A percentile compares a stretch with the other conserved stretches of the same genome.
Evolutionary conservation across 2,797 vertebrate species (phyloP).

Genomic region (Hephaestus fuliginosus): DNA sequence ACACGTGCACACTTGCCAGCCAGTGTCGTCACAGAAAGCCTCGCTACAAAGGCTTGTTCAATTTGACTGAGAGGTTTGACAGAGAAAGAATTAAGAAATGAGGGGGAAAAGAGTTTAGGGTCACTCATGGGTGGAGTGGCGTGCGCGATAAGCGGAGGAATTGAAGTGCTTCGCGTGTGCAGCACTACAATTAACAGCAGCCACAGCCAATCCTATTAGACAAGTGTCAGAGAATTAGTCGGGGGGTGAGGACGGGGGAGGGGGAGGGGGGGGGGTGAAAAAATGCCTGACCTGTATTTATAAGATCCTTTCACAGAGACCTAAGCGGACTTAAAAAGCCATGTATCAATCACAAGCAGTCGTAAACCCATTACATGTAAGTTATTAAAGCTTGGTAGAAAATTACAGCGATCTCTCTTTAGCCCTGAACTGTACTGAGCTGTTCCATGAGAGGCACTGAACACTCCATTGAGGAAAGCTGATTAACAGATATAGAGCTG

Average conservation of each 20-base stretch:
- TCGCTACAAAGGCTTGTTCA: constrained; percentile 42
- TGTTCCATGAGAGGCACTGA: constrained; percentile 79
- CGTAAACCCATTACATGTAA: constrained; percentile 80
- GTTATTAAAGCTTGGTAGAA: constrained; percentile 83
- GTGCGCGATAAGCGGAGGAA: constrained; percentile 69
- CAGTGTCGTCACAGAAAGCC: constrained; percentile 2
- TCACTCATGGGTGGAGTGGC: constrained; percentile 25
- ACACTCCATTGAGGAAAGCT: constrained; percentile 37
- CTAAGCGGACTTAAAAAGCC: constrained; percentile 83
- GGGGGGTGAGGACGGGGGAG: constrained; percentile 45
- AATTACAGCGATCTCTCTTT: constrained; percentile 76
- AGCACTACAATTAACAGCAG: constrained; percentile 84
- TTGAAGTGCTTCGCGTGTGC: constrained; percentile 75
- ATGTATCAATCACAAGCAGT: constrained; percentile 80
- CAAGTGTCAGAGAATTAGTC: constrained; percentile 80
- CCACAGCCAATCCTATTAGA: constrained; percentile 84
- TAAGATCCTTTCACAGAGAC: constrained; percentile 80
- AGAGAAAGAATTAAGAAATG: constrained; percentile 12
- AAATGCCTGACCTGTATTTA: constrained; percentile 80
- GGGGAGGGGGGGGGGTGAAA: constrained; percentile 66
- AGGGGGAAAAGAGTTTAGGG: constrained; percentile 6
- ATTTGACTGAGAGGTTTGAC: constrained; percentile 55
- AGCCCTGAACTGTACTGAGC: constrained; percentile 78
- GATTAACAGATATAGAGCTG: constrained; percentile 70
- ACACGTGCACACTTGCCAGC: constrained; percentile 10